These are phyloP conservation scores for Porites divaricata DNA, from an alignment of 92 coral and sea anemone genomes.

Conservation along the genomic window DNA sequence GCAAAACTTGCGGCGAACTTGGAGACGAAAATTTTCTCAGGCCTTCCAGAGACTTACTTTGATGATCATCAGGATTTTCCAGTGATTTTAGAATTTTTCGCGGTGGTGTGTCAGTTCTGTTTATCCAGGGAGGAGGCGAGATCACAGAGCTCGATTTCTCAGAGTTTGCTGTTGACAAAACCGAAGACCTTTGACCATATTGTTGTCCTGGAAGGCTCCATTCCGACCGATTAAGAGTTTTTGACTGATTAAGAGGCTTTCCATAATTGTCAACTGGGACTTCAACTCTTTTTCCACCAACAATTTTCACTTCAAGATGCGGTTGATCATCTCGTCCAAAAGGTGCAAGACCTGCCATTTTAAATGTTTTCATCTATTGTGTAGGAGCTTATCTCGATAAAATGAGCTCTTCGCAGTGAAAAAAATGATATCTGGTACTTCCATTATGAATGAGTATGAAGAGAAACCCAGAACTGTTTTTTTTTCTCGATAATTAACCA, in stretches of 20 bases:
- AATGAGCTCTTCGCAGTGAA: neutral
- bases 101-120: slow-evolving; percentile 72
- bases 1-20: slow-evolving; percentile 62
- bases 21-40: slow-evolving; percentile 21
- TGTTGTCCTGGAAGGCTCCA: slow-evolving; percentile 23
- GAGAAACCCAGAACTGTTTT: neutral
- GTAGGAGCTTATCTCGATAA: neutral
- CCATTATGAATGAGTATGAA: neutral
- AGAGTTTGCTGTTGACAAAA: slow-evolving; percentile 26
- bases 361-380: neutral
- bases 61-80: slow-evolving; percentile 35
- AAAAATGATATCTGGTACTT: neutral
- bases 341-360: slow-evolving; percentile 87
- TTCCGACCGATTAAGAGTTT: neutral
- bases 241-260: slow-evolving; percentile 39
- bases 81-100: slow-evolving; percentile 65
- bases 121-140: slow-evolving; percentile 71
- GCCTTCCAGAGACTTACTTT: slow-evolving; percentile 5
- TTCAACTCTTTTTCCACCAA: slow-evolving; percentile 87
- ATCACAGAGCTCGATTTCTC: neutral
- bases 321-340: slow-evolving; percentile 95
- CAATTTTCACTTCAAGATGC: slow-evolving; percentile 72
- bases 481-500: neutral
- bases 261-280: slow-evolving; percentile 78
- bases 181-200: slow-evolving; percentile 33